Base-by-base conservation (phyloP, 64 coral and sea anemone genomes). In the Catalaphyllia jardinei region DNA sequence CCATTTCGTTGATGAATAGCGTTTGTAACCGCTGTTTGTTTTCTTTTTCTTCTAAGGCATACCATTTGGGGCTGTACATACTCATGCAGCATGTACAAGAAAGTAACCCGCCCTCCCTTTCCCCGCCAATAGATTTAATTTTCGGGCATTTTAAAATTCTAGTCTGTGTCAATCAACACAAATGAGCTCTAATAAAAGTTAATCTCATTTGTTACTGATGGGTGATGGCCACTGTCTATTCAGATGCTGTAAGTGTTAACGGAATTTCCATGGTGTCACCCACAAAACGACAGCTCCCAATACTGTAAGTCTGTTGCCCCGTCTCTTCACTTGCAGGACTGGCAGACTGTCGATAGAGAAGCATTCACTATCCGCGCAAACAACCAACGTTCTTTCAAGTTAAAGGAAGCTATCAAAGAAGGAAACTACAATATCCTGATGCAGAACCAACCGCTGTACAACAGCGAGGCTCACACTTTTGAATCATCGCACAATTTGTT, bases 401-500 rank as follows among this genome's bases (percentile, higher is more conserved):
- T 52, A 7, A 67, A 78, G 31, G 86, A 92, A 86, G 20, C 50
- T 0, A 52, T 89, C 4, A 14, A 71, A 28, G 67, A 60, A 18
- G 93, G 93, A 4, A 88, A 61, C 31, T 94, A 94, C 54, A 94
- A 90, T 1, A 22, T 91, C 31, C 57, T 94, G 17, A 91, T 94
- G 86, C 88, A 87, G 38, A 88, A 92, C 8, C 80, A 92, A 25
- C 90, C 94, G 20, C 86, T 92, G 59, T 95, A 92, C 73, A 79
- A 95, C 67, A 60, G 86, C 52, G 46, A 83, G 6, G 63, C 31
- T 27, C 74, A 96, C 20, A 86, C 87, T 2, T 89, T 94, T 65
- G 89, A 98, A 31, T 79, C 75, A 28, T 94, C 96, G 19, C 93
- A 98, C 76, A 72, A 30, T 4, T 22, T 94, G 42, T 98, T 94